Percentiles rank a stretch among this genome's conserved stretches.
phyloP scores from a whole-genome alignment of 2,888 invertebrate species.

The Salpingus planirostris region DNA sequence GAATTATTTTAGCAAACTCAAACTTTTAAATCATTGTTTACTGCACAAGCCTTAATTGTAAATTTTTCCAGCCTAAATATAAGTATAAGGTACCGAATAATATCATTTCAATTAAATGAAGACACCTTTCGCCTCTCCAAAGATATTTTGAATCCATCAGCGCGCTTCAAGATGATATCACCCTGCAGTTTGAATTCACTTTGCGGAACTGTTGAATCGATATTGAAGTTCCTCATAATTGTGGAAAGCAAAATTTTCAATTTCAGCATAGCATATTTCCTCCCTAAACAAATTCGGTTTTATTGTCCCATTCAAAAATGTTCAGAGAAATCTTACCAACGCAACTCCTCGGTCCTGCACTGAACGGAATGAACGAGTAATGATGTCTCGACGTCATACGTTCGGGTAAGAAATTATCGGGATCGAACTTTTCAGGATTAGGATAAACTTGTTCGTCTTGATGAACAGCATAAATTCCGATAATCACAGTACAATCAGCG shows the following conservation, averaged over 20 bases:
- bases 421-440: slow-evolving; percentile 63
- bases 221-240: slow-evolving; percentile 58
- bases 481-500: slow-evolving; percentile 60
- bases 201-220: slow-evolving; percentile 55
- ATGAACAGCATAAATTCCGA: slow-evolving; percentile 59
- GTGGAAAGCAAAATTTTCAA: slow-evolving; percentile 65
- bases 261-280: slow-evolving; percentile 71
- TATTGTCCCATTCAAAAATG: too few relatives aligned
- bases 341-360: slow-evolving; percentile 72
- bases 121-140: too few relatives aligned
- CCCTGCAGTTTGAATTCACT: slow-evolving; percentile 58
- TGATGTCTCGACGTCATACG: slow-evolving; percentile 65
- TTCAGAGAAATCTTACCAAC: slow-evolving; percentile 60
- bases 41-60: background rate
- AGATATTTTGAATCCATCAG: slow-evolving; percentile 68
- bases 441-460: slow-evolving; percentile 57
- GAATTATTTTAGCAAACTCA: too few relatives aligned
- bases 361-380: slow-evolving; percentile 72
- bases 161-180: slow-evolving; percentile 66
- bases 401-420: slow-evolving; percentile 73
- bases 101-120: too few relatives aligned
- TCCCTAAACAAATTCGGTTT: too few relatives aligned
- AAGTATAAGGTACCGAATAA: too few relatives aligned
- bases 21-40: too few relatives aligned
- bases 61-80: background rate